These are phyloP conservation scores for Masnerella sp. DNA, from an alignment of 2,888 invertebrate genomes.

Conservation along the genomic window DNA sequence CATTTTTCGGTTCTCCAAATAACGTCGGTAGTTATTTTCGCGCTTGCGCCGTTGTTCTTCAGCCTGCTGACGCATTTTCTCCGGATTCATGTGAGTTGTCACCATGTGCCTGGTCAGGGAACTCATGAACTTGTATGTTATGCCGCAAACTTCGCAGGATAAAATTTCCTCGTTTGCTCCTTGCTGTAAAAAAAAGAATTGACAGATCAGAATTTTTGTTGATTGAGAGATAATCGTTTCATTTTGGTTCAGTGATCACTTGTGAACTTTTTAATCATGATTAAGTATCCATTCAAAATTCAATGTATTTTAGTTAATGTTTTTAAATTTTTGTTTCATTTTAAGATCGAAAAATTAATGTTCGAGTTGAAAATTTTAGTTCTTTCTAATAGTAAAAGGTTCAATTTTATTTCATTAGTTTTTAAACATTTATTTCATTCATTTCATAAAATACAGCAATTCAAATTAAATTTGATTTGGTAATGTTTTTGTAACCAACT, in stretches of 20 bases:
- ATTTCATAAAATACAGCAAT: too few species aligned
- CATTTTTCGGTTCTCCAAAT: slow-evolving; percentile 75
- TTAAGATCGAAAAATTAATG: too few species aligned
- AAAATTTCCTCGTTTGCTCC: slow-evolving; percentile 74
- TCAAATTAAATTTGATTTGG: too few species aligned
- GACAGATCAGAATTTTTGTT: background rate
- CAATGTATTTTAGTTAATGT: too few species aligned
- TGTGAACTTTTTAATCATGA: too few species aligned
- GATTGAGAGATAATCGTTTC: background rate
- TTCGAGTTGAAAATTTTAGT: too few species aligned
- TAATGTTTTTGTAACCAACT: too few species aligned
- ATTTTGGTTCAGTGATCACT: background rate
- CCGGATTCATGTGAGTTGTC: slow-evolving; percentile 79
- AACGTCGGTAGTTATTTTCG: slow-evolving; percentile 75
- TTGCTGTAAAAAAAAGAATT: slow-evolving; percentile 63
- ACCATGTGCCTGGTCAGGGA: slow-evolving; percentile 82
- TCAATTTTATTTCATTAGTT: too few species aligned
- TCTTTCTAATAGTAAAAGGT: too few species aligned
- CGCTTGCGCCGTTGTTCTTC: slow-evolving; percentile 76
- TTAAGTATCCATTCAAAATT: too few species aligned
- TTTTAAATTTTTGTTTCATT: too few species aligned
- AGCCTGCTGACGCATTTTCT: slow-evolving; percentile 75
- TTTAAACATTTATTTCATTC: too few species aligned
- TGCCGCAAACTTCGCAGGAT: slow-evolving; percentile 78
- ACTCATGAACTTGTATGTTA: slow-evolving; percentile 80